phyloP scores from a whole-genome alignment of 1,140 invertebrate genomes.

The Mycetomoellerius zeteki region DNA sequence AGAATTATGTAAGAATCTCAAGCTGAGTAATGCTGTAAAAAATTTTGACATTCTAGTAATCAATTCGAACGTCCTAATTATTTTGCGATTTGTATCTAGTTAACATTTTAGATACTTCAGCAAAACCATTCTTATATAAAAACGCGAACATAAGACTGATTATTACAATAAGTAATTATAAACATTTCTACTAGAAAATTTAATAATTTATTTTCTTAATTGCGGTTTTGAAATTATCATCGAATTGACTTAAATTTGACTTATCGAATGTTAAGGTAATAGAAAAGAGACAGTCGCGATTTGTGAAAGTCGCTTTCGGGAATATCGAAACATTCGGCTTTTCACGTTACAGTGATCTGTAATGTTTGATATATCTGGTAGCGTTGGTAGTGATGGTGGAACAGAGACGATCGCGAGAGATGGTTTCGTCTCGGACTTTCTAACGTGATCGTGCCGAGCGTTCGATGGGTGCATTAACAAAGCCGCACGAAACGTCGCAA shows the following conservation, averaged over 20 bases:
- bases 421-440: constrained; percentile 38
- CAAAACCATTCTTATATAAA: too few species aligned
- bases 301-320: constrained; percentile 29
- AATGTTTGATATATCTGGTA: not conserved
- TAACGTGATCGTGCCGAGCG: not conserved
- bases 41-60: too few species aligned
- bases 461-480: constrained; percentile 27
- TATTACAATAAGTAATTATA: too few species aligned
- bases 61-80: too few species aligned
- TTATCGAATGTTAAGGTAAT: not conserved
- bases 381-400: not conserved
- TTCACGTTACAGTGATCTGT: constrained; percentile 39
- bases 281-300: not conserved
- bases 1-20: too few species aligned
- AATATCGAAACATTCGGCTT: constrained; percentile 29
- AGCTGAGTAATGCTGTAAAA: too few species aligned
- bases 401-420: not conserved
- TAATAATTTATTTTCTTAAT: too few species aligned
- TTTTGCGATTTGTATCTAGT: too few species aligned
- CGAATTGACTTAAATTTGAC: too few species aligned
- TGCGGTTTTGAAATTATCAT: not conserved
- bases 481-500: constrained; percentile 37
- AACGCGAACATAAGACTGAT: too few species aligned
- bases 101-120: too few species aligned
- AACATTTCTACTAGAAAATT: too few species aligned